Evolutionary conservation across 1,140 invertebrate genomes (phyloP).

Genomic region (Drosophila subobscura): DNA sequence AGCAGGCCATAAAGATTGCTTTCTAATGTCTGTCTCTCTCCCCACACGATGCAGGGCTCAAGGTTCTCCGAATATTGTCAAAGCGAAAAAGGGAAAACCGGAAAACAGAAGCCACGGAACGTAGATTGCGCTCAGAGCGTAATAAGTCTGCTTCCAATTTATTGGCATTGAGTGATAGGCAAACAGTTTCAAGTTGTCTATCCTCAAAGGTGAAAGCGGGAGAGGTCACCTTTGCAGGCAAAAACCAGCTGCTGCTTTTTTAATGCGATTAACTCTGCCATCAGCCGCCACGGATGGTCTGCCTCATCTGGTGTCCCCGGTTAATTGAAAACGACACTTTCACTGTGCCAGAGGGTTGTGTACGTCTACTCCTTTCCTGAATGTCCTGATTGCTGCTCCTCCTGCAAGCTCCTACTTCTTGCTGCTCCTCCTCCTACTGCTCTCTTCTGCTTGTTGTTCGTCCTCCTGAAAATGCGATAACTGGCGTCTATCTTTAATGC

Average conservation of each 20-base stretch:
- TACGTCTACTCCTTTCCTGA: not conserved
- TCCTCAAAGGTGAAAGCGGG: not conserved
- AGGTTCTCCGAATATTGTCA: slow-evolving; percentile 19
- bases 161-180: slow-evolving; percentile 25
- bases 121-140: slow-evolving; percentile 2
- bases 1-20: slow-evolving; percentile 74
- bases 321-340: slow-evolving; percentile 62
- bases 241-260: slow-evolving; percentile 22
- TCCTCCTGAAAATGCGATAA: slow-evolving; percentile 24
- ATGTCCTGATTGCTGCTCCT: no score
- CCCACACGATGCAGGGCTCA: not conserved
- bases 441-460: not conserved
- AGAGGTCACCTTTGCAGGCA: slow-evolving; percentile 5
- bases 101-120: not conserved
- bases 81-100: not conserved
- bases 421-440: not conserved
- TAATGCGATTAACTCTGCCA: slow-evolving; percentile 48
- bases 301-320: slow-evolving; percentile 14
- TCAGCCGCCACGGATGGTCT: slow-evolving; percentile 9
- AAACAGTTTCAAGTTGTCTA: slow-evolving; percentile 16
- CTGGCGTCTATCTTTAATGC: slow-evolving; percentile 70
- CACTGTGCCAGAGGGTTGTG: slow-evolving; percentile 21
- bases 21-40: slow-evolving; percentile 48
- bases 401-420: not conserved
- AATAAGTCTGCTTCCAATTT: slow-evolving; percentile 35